These are phyloP conservation scores for Enhydra lutris DNA, from an alignment of 2,113 vertebrate genomes.

Conservation along the genomic window DNA sequence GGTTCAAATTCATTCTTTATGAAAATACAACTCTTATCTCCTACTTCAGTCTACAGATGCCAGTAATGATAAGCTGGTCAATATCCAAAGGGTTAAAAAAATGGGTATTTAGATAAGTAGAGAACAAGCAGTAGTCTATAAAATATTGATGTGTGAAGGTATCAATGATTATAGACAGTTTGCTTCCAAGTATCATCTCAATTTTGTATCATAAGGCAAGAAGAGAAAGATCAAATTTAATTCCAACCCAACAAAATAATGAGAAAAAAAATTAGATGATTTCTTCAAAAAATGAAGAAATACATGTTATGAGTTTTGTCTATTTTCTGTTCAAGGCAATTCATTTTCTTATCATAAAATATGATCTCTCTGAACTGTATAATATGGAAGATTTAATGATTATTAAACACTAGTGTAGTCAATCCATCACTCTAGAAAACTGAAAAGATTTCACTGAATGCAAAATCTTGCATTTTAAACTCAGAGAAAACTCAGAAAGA, in stretches of 20 bases:
- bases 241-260: slow-evolving; percentile 31
- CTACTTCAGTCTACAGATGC: neutral
- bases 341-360: slow-evolving; percentile 48
- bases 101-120: neutral
- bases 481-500: neutral
- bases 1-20: neutral
- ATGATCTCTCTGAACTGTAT: neutral
- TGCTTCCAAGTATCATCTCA: neutral
- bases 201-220: neutral
- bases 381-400: neutral
- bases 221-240: neutral
- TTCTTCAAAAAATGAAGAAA: slow-evolving; percentile 28
- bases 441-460: slow-evolving; percentile 9
- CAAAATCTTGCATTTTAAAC: neutral
- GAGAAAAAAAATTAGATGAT: slow-evolving; percentile 26
- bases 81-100: neutral
- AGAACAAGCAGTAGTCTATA: neutral
- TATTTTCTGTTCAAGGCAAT: slow-evolving; percentile 26
- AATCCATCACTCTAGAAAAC: neutral
- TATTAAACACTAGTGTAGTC: neutral
- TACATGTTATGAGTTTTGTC: neutral
- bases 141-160: neutral
- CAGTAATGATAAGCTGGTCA: neutral
- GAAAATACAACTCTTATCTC: neutral
- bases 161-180: neutral